Evolutionary conservation across 2,113 vertebrate genomes (phyloP), one percentile per base, ranked within the genome.

Genomic region (Gopherus evgoodei): DNA sequence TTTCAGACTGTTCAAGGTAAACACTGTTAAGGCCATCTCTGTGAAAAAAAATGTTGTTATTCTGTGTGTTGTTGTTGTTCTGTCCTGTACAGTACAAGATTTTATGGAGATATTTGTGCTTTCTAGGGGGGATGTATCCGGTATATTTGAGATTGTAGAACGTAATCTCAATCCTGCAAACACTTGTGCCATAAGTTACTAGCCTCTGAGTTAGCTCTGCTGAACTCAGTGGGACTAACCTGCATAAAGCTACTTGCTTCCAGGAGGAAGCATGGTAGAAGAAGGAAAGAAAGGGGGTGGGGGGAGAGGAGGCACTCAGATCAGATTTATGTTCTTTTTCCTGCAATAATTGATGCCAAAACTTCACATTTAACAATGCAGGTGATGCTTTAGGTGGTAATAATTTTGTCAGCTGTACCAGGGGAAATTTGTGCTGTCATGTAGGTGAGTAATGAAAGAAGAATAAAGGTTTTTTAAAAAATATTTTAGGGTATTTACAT

Each of bases 261-360:
- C 35, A 84, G 89, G 5, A 47, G 19, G 17, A n/a, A 86, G 17
- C 44, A 14, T 75, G n/a, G 72, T 38, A 85, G 42, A 89, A 93
- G 31, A 56, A 2, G 29, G 17, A 62, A 49, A 49, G 9, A 42
- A 27, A 75, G 57, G 13, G 19, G 80, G 16, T 76, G 2, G 31
- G 47, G 47, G 49, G 49, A n/a, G 52, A 35, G 31, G n/a, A 35
- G 7, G 86, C n/a, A 24, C 91, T 19, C 81, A 2, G 0, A 2
- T 69, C 0, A 0, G 19, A 81, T 14, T 76, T 89, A 38, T 0
- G 0, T 5, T 1, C 11, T 31, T 44, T 59, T 88, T 76, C 35
- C 19, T 82, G 2, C 17, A 85, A 31, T 1, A 50, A 2, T 1
- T 83, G 84, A 27, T 81, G 86, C 88, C 6, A 10, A 75, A 0